Conservation (phyloP, 2,888 invertebrate genomes). For the Acleris laterana region DNA sequence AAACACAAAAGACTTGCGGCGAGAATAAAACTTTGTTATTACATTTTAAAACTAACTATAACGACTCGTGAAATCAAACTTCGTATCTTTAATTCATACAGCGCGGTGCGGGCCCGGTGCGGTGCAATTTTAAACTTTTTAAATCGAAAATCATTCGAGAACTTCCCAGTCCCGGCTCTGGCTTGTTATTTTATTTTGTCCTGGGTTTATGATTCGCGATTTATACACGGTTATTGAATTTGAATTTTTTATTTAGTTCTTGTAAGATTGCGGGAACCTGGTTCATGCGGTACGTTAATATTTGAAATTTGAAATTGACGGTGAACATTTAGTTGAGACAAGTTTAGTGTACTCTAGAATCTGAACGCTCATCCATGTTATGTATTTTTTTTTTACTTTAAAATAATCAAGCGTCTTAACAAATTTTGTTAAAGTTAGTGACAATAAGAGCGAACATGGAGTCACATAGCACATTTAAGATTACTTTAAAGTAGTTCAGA, state of each 20-base stretch:
- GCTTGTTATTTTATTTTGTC: slow-evolving; percentile 37
- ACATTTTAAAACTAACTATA: not conserved
- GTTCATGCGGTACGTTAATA: not conserved
- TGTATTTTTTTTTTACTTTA: too few species aligned
- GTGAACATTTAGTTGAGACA: not conserved
- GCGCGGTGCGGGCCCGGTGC: slow-evolving; percentile 12
- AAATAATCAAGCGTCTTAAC: too few species aligned
- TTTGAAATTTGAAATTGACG: not conserved
- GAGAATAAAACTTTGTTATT: not conserved
- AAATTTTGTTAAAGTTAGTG: too few species aligned
- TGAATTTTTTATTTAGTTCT: slow-evolving; percentile 34
- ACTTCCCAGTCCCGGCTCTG: slow-evolving; percentile 11
- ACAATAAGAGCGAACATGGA: too few species aligned
- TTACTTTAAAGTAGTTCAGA: too few species aligned
- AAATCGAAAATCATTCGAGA: slow-evolving; percentile 37
- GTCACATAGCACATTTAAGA: too few species aligned
- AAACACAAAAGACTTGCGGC: not conserved
- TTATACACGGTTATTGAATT: slow-evolving; percentile 35
- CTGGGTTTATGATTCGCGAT: slow-evolving; percentile 27
- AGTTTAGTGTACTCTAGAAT: too few species aligned
- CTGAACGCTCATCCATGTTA: too few species aligned
- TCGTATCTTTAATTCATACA: slow-evolving; percentile 33
- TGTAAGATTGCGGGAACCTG: slow-evolving; percentile 10
- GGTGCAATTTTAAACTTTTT: slow-evolving; percentile 37
- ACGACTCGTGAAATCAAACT: slow-evolving; percentile 17